Evolutionary conservation across 2,888 invertebrate species (phyloP).

Genomic region (Conus canariensis): DNA sequence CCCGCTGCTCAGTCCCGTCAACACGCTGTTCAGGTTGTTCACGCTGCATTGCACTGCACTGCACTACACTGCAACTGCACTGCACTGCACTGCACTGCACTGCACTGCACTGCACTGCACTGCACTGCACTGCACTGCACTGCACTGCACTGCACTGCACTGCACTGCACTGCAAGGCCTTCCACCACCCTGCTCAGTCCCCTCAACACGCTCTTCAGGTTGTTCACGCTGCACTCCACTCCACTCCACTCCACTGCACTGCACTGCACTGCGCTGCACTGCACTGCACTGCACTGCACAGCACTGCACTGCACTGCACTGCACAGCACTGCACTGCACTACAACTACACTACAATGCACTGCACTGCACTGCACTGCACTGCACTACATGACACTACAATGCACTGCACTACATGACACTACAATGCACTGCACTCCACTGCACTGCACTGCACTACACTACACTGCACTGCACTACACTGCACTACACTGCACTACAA

Average conservation of each 20-base stretch:
- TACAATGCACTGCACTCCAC: too few species aligned
- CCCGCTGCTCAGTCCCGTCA: background rate
- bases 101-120: background rate
- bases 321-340: conserved; percentile 55
- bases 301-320: background rate
- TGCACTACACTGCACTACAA: too few species aligned
- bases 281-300: background rate
- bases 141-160: background rate
- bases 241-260: too few species aligned
- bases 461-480: conserved; percentile 17
- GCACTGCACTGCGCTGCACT: background rate
- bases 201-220: background rate
- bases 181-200: too few species aligned
- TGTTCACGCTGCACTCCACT: background rate
- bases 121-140: background rate
- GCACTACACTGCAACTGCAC: background rate
- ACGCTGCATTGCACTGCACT: background rate
- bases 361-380: too few species aligned
- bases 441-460: background rate
- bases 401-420: too few species aligned
- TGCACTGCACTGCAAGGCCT: conserved; percentile 60
- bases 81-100: background rate
- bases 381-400: too few species aligned
- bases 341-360: too few species aligned
- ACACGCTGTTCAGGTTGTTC: background rate